Evolutionary conservation across 2,797 vertebrate genomes (phyloP).

Genomic region (Melopsittacus undulatus): DNA sequence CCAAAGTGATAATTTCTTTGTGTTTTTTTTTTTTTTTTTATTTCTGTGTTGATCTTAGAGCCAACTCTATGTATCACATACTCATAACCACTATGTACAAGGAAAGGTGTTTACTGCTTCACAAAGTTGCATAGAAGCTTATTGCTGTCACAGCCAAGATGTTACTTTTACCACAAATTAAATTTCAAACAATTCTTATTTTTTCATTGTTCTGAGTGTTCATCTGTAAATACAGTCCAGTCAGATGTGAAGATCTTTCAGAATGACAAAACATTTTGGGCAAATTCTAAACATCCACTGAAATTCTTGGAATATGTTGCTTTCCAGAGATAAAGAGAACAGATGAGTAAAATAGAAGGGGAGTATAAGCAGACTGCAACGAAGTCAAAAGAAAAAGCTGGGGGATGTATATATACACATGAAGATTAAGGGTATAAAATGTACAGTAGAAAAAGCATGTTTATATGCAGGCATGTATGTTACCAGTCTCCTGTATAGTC

Average conservation of each 20-base stretch:
- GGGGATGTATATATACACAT: not conserved
- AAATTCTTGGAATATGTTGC: not conserved
- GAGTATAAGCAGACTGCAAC: not conserved
- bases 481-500: not conserved
- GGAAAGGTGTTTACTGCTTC: not conserved
- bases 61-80: not conserved
- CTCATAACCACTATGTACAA: not conserved
- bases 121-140: constrained; percentile 1
- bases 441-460: not conserved
- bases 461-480: not conserved
- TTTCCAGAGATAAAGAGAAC: not conserved
- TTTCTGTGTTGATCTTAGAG: not conserved
- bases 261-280: not conserved
- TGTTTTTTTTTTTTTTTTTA: not conserved
- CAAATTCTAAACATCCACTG: not conserved
- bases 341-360: not conserved
- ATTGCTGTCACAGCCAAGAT: not conserved
- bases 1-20: not conserved
- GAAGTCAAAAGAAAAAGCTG: not conserved
- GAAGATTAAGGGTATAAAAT: not conserved
- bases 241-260: not conserved
- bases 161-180: not conserved
- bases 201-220: not conserved
- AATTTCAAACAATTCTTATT: not conserved
- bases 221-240: not conserved